Percentiles rank a stretch among this genome's conserved stretches.
These are phyloP conservation scores for Micrastur ruficollis DNA, from an alignment of 2,797 vertebrate genomes.

Conservation along the genomic window DNA sequence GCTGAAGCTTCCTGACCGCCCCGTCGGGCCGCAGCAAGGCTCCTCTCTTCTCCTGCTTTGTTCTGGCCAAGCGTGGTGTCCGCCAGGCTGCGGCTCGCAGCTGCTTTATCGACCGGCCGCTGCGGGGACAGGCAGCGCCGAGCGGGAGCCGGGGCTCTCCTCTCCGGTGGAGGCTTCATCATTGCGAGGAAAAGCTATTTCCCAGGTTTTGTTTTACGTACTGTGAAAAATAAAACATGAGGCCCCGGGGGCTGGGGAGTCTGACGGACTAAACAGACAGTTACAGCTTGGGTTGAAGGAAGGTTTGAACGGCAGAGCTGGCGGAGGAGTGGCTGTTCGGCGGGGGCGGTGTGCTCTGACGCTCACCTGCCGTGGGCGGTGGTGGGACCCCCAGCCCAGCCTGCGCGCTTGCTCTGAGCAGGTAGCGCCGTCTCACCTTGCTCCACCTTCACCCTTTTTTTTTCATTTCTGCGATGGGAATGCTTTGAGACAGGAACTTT, in stretches of 20 bases:
- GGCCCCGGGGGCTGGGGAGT: background rate
- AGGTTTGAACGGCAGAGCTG: background rate
- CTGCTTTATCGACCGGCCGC: background rate
- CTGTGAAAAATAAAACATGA: background rate
- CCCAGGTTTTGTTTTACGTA: background rate
- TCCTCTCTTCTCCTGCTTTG: background rate
- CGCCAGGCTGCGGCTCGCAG: rapidly evolving
- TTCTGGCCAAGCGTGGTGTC: background rate
- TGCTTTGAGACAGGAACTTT: background rate
- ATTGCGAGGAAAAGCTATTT: background rate
- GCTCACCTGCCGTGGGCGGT: background rate
- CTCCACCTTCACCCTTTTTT: background rate
- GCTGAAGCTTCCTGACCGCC: background rate
- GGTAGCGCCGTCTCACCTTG: background rate
- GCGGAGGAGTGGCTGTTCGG: background rate
- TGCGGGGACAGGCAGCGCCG: background rate
- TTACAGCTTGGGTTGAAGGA: too few relatives aligned
- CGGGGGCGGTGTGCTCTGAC: background rate
- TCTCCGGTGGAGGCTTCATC: background rate
- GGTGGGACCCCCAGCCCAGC: background rate
- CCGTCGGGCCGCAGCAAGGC: background rate
- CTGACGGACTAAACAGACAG: background rate
- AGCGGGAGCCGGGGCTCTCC: background rate
- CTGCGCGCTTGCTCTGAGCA: background rate
- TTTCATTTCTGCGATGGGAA: background rate